A percentile compares a stretch with the other conserved stretches of the same genome.
These are phyloP conservation scores for Erannis defoliaria DNA, from an alignment of 2,888 invertebrate species.

Conservation along the genomic window DNA sequence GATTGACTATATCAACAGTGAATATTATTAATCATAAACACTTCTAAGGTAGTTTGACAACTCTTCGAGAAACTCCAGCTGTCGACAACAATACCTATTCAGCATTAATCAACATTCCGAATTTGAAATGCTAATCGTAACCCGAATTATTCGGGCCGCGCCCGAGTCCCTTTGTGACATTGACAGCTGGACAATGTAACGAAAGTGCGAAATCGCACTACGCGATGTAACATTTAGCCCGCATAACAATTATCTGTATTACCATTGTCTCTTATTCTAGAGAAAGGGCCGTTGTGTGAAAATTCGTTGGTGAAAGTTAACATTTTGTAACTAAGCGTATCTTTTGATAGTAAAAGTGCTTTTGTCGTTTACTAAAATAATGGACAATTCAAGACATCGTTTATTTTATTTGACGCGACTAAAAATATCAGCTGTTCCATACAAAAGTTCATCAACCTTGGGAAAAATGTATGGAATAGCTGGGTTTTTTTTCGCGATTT, in stretches of 20 bases:
- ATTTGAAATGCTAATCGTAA: conserved; percentile 31
- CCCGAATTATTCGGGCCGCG: conserved; percentile 30
- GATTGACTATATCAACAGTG: conserved; percentile 26
- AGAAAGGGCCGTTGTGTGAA: conserved; percentile 70
- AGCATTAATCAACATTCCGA: conserved; percentile 37
- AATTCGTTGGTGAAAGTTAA: conserved; percentile 61
- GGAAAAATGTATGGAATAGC: too few relatives aligned
- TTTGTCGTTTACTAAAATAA: conserved; percentile 11
- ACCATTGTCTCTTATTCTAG: conserved; percentile 72
- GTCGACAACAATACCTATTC: conserved; percentile 37
- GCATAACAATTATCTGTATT: conserved; percentile 70
- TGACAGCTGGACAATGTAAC: conserved; percentile 36
- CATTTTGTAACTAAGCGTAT: conserved; percentile 48
- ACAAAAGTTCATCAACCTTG: too few relatives aligned
- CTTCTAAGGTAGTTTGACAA: conserved; percentile 30
- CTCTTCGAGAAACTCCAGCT: conserved; percentile 26
- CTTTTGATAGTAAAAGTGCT: conserved; percentile 34
- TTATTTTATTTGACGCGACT: neutral
- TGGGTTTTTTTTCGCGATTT: too few relatives aligned
- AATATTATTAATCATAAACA: conserved; percentile 34
- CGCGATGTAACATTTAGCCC: conserved; percentile 67
- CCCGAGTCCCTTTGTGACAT: conserved; percentile 35
- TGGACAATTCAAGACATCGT: conserved; percentile 4
- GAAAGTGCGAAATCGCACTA: conserved; percentile 37
- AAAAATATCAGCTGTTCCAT: too few relatives aligned